Evolutionary conservation across 2,113 vertebrate species (phyloP), one percentile per base, ranked within the genome.

Genomic region (Aythya baeri): DNA sequence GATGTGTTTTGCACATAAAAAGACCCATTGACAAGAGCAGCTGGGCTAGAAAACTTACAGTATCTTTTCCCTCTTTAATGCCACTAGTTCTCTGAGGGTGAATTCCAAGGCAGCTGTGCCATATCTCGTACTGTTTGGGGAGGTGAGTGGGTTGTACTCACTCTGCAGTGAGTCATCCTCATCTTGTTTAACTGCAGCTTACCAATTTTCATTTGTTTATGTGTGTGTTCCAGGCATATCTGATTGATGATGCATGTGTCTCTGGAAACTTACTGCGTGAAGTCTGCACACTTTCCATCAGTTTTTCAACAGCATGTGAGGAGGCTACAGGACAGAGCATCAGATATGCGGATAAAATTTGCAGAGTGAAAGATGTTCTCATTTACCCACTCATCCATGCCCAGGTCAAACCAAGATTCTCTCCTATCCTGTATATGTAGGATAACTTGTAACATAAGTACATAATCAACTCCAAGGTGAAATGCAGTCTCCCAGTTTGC

Each of bases 131-230:
- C 44, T 67, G 61, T 66, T 57, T 88, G 76, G 91, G 93, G 91
- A 94, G 89, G 76, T 93, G 95, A 85, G 95, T 88, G 93, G 87
- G 85, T 23, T 93, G 93, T 62, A 21, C 61, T 79, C 32, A 1
- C 71, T 81, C 52, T 4, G 44, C 71, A 72, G 38, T 94, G 94
- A 97, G 13, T 96, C 95, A 95, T 90, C 84, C 54, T 16, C 58
- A 34, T 66, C 77, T 50, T 29, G 61, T 88, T 96, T 50, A 49
- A 86, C 85, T 84, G 93, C 91, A 94, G 86, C 89, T 88, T 86
- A 91, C 83, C 83, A 54, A 8, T 76, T 91, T 81, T 21, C 10
- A 0, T 91, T 67, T 91, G 93, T 95, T 96, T 93, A 81, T 76
- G 50, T 89, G 87, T 38, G 67, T 89, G 80, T 92, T 93, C 71